A percentile compares a stretch with the other conserved stretches of the same genome.
Conservation (phyloP, 2,113 vertebrate species). For the Erythrocercus mccallii region DNA sequence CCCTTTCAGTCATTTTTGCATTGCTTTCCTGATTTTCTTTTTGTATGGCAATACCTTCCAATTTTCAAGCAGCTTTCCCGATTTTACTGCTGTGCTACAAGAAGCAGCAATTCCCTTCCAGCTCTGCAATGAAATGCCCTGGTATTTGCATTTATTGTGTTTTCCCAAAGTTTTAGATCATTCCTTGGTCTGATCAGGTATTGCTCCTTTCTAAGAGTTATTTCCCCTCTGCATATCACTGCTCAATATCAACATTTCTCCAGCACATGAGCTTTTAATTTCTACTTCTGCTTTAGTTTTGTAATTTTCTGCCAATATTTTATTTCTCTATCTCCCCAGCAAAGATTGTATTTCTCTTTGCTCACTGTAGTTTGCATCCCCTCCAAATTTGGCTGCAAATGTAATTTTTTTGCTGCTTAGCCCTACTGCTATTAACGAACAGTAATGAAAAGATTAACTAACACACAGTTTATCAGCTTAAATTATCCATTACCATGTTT, state of each 20-base stretch:
- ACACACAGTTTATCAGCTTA: neutral
- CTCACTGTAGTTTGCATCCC: neutral
- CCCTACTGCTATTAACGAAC: neutral
- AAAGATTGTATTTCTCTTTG: constrained; percentile 18
- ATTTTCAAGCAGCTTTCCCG: neutral
- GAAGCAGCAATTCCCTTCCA: neutral
- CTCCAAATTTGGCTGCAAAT: constrained; percentile 28
- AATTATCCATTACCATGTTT: neutral
- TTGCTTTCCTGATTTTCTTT: neutral
- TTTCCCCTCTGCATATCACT: neutral
- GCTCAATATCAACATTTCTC: neutral
- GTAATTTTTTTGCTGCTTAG: constrained; percentile 48
- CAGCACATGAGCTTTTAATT: neutral
- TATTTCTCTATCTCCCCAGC: neutral
- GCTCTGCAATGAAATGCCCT: neutral
- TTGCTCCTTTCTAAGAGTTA: neutral
- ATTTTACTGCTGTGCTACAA: neutral
- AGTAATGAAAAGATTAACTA: constrained; percentile 37
- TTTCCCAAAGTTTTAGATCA: neutral
- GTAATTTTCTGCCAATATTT: constrained; percentile 43
- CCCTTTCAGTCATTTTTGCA: neutral
- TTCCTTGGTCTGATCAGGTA: neutral
- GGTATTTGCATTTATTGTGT: neutral
- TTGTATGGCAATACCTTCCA: neutral
- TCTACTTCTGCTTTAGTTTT: neutral